Percentiles rank a stretch among this genome's conserved stretches.
Evolutionary conservation across 2,888 invertebrate species (phyloP).

Genomic region (Anoplius nigerrimus): DNA sequence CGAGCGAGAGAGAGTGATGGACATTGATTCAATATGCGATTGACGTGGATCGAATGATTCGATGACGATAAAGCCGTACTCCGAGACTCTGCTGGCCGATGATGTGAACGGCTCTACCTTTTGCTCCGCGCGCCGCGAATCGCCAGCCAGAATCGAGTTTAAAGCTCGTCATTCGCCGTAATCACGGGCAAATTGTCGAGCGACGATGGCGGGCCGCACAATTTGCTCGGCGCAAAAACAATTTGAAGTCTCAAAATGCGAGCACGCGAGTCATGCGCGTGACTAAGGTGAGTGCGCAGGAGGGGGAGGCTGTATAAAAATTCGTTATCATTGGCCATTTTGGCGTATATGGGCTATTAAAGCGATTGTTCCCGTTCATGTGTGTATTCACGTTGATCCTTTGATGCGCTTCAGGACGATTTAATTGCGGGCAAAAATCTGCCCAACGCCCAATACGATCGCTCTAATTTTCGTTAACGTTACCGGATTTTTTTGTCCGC

Average conservation of each 20-base stretch:
- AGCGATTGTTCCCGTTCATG: slow-evolving; percentile 7
- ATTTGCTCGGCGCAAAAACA: too few species aligned
- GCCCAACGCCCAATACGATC: too few species aligned
- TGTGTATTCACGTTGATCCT: slow-evolving; percentile 44
- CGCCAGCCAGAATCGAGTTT: slow-evolving; percentile 41
- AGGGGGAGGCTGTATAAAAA: background rate
- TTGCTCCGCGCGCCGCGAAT: slow-evolving; percentile 15
- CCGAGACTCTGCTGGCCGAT: slow-evolving; percentile 41
- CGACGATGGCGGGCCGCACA: background rate
- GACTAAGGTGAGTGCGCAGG: too few species aligned
- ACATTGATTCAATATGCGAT: slow-evolving; percentile 58
- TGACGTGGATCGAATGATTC: slow-evolving; percentile 58
- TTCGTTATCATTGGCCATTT: too few species aligned
- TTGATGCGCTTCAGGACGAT: too few species aligned
- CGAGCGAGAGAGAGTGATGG: slow-evolving; percentile 48
- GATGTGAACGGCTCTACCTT: slow-evolving; percentile 18
- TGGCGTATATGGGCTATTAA: too few species aligned
- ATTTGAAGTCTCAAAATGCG: too few species aligned
- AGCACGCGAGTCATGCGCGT: too few species aligned
- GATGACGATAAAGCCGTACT: slow-evolving; percentile 48
- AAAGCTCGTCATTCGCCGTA: slow-evolving; percentile 25
- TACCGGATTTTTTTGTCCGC: too few species aligned
- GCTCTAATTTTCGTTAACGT: too few species aligned
- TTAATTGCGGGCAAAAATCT: too few species aligned
- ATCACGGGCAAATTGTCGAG: slow-evolving; percentile 2